Evolutionary conservation across 2,797 vertebrate genomes (phyloP), one percentile per base, ranked within the genome.

Genomic region (Oceanodroma leucorhoa): DNA sequence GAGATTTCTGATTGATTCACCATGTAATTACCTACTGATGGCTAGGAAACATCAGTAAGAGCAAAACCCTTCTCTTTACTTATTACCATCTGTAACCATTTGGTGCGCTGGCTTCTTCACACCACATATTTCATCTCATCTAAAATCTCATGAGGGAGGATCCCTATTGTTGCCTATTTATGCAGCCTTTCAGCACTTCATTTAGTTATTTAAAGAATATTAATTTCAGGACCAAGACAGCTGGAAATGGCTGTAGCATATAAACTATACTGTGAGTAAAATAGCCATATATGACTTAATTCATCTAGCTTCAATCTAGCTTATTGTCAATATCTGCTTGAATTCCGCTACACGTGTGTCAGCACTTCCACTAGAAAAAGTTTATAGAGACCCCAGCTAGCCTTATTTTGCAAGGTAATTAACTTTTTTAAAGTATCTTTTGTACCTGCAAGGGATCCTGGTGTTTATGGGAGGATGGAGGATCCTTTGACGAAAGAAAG

Each of bases 151-250:
- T 27, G 50, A 46, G 70, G n/a, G 41, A 78, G 32, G 14, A 79
- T 84, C 27, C 15, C 46, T 71, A 46, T 62, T 87, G 75, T 79
- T 87, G 78, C 76, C 65, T 91, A 57, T 85, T 94, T 89, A 75
- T 66, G 62, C 84, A 87, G 48, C 50, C 41, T 83, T 93, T 83
- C 66, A 93, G 80, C 27, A 51, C 84, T 92, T 84, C 11, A 62
- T 87, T 81, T 65, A 58, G 46, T 82, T 93, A 85, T 84, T 87
- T 79, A 62, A 87, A 90, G 83, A 80, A 77, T 53, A 83, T 71
- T 92, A 30, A 85, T 91, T 89, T 80, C 50, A 92, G 55, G 62
- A 55, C 53, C 27, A 85, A 83, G 61, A 58, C 13, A 89, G 50
- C 41, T 83, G 66, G 48, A 88, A 88, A 51, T 82, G 24, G 15